phyloP scores from a whole-genome alignment of 2,888 invertebrate genomes.

The Luperina nickerlii region DNA sequence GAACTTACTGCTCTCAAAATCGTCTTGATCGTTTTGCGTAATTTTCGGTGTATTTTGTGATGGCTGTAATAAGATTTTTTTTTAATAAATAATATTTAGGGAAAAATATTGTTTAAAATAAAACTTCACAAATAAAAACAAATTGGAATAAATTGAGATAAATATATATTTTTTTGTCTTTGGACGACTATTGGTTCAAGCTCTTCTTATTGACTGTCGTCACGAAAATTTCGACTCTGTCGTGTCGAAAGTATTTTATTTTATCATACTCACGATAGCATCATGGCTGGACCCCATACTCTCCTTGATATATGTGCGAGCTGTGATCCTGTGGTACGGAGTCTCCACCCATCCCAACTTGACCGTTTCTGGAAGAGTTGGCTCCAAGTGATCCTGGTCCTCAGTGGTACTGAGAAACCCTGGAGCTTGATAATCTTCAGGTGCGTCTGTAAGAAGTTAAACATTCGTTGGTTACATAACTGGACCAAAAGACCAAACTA shows the following conservation, averaged over 20 bases:
- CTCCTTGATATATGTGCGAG: slow-evolving; percentile 70
- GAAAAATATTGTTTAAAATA: neutral
- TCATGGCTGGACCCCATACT: slow-evolving; percentile 72
- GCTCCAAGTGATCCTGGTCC: slow-evolving; percentile 71
- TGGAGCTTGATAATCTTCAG: slow-evolving; percentile 83
- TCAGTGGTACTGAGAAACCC: slow-evolving; percentile 72
- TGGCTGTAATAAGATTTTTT: slow-evolving; percentile 68
- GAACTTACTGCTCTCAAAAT: slow-evolving; percentile 63
- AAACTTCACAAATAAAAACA: neutral
- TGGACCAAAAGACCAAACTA: neutral
- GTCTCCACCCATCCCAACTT: slow-evolving; percentile 78
- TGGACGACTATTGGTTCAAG: too few relatives aligned
- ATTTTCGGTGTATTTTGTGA: slow-evolving; percentile 76
- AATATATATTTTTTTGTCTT: neutral
- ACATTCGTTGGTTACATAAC: neutral
- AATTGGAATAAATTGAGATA: neutral
- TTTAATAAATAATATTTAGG: neutral
- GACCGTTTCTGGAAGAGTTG: slow-evolving; percentile 60
- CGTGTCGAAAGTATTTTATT: neutral
- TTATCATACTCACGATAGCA: slow-evolving; percentile 75
- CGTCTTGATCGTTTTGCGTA: slow-evolving; percentile 70
- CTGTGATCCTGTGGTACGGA: slow-evolving; percentile 75
- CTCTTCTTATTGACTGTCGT: too few relatives aligned
- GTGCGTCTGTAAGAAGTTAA: slow-evolving; percentile 67
- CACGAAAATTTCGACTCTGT: neutral